A percentile compares a stretch with the other conserved stretches of the same genome.
These are phyloP conservation scores for Mystacornis crossleyi DNA, from an alignment of 2,113 vertebrate species.

Conservation along the genomic window DNA sequence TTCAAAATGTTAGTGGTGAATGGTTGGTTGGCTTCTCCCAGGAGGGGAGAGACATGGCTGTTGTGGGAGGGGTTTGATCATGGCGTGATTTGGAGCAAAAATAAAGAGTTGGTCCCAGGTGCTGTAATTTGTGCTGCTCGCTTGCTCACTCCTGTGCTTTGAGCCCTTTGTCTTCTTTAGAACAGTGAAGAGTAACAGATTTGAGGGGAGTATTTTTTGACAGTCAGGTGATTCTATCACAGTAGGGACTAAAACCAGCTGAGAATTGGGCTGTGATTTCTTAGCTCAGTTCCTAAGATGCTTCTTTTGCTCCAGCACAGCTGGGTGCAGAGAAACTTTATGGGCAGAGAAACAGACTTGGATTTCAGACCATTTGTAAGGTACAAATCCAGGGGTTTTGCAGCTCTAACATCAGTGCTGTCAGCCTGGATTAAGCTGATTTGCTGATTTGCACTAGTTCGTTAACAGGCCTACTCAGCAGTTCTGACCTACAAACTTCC, in stretches of 20 bases:
- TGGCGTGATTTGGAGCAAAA: neutral
- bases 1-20: neutral
- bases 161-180: neutral
- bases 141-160: neutral
- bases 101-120: neutral
- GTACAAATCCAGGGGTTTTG: constrained; percentile 24
- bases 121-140: neutral
- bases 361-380: neutral
- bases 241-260: neutral
- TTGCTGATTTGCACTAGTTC: constrained; percentile 39
- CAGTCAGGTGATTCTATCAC: neutral
- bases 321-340: neutral
- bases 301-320: neutral
- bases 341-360: neutral
- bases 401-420: neutral
- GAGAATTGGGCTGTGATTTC: neutral
- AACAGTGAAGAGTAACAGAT: neutral
- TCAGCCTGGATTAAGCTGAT: constrained; percentile 44
- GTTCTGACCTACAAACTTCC: constrained; percentile 13
- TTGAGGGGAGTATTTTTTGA: neutral
- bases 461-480: constrained; percentile 16
- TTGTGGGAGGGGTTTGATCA: neutral
- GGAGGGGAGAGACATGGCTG: neutral
- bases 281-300: neutral
- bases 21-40: neutral